Evolutionary conservation across 2,797 vertebrate species (phyloP).

Genomic region (Coluber constrictor): DNA sequence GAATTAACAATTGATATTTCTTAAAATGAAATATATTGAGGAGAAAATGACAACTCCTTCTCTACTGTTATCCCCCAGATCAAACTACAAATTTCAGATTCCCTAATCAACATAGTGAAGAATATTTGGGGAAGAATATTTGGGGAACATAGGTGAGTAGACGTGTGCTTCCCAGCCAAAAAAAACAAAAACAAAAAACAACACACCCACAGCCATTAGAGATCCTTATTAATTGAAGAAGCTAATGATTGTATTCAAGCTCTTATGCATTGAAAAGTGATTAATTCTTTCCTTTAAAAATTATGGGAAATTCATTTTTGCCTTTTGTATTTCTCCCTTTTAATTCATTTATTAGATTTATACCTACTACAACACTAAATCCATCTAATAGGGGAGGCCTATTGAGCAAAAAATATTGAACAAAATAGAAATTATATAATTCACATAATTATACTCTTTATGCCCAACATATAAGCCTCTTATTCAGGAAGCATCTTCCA

Average conservation of each 20-base stretch:
- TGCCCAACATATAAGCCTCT: not conserved
- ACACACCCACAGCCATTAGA: not conserved
- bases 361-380: not conserved
- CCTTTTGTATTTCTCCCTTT: not conserved
- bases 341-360: not conserved
- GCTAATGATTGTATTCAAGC: not conserved
- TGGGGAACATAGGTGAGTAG: not conserved
- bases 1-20: not conserved
- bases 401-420: not conserved
- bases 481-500: not conserved
- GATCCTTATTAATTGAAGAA: not conserved
- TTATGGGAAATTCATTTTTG: not conserved
- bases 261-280: not conserved
- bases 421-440: not conserved
- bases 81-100: too few species aligned
- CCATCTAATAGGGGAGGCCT: not conserved
- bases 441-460: not conserved
- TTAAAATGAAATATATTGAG: not conserved
- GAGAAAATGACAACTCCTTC: not conserved
- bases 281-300: not conserved
- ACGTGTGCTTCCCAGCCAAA: not conserved
- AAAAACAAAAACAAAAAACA: too few species aligned
- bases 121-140: not conserved
- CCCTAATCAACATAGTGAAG: not conserved
- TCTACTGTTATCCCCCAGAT: too few species aligned